Evolutionary conservation across 2,888 invertebrate genomes (phyloP), one percentile per base, ranked within the genome.

Genomic region (Sialis fuliginosa): DNA sequence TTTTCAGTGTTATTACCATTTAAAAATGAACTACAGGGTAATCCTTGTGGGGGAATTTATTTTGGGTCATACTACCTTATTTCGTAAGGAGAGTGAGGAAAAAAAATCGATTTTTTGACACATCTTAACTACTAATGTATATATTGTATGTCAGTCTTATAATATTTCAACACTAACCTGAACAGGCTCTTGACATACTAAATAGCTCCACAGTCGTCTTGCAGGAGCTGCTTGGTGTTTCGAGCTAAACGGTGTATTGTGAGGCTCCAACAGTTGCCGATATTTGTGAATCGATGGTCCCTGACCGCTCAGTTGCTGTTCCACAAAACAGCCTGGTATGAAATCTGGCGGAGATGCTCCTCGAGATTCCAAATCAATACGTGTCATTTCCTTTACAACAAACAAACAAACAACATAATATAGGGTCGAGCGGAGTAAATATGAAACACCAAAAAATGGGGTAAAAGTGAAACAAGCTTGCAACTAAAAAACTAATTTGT

Each of bases 261-360:
- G 81, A 54, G 86, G 86, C 56, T 95, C 93, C 54, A 96, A 66
- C 42, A 97, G 70, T 58, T 91, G 86, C 56, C 87, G 79, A 67
- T 95, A 95, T 67, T 93, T 96, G 60, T 89, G 84, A 55, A 91
- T 85, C 41, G 91, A 81, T 32, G 92, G 85, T n/a, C 87, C 83
- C 31, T 92, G 85, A n/a, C 87, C 83, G 7, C 75, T 67, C 1
- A 74, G 74, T 30, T 33, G 47, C 34, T 76, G 81, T 59, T 90
- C 88, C 4, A 90, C 79, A 62, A 84, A 86, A 62, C 91, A 88
- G 33, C 91, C 90, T 6, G 93, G 89, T 57, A 96, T 88, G 64
- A 84, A 95, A 67, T 89, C 83, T 0, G 73, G 69, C 1, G 91
- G 84, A 3, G 88, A 77, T n/a, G 88, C 80, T 5, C 80, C 74